These are phyloP conservation scores for Seriola rivoliana DNA, from an alignment of 2,113 vertebrate species.

Conservation along the genomic window DNA sequence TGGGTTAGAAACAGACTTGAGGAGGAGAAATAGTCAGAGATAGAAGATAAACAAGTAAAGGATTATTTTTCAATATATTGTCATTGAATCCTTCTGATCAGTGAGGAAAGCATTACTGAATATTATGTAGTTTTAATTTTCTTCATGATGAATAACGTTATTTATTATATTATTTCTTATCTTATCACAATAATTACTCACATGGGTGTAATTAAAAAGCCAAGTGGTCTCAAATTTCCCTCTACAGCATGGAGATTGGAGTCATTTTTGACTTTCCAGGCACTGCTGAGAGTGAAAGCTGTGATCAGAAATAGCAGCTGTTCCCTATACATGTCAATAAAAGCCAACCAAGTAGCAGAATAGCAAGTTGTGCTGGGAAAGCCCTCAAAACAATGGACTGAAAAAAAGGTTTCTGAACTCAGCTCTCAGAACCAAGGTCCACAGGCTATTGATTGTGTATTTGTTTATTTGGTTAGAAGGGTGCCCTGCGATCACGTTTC, in stretches of 20 bases:
- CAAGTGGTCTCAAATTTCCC: neutral
- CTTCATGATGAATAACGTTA: neutral
- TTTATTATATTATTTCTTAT: neutral
- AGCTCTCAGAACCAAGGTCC: conserved; percentile 36
- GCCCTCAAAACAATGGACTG: conserved; percentile 31
- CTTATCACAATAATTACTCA: neutral
- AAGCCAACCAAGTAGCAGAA: conserved; percentile 24
- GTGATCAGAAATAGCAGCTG: conserved; percentile 62
- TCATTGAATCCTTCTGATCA: neutral
- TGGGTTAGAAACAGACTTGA: conserved; percentile 31
- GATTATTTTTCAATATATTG: neutral
- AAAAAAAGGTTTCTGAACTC: conserved; percentile 41
- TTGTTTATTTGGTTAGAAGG: conserved; percentile 77
- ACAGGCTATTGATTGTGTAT: conserved; percentile 73
- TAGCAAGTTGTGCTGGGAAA: conserved; percentile 65
- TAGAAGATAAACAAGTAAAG: neutral
- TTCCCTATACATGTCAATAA: conserved; percentile 52
- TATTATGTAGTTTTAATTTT: neutral
- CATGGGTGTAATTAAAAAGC: neutral
- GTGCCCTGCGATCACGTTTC: conserved; percentile 75
- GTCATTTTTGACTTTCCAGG: conserved; percentile 32
- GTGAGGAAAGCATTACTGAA: neutral
- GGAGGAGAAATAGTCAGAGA: conserved; percentile 32
- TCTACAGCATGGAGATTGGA: neutral
- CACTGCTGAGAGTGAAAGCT: conserved; percentile 26